Evolutionary conservation across 1,140 invertebrate genomes (phyloP).

Genomic region (Brachionus paranguensis): DNA sequence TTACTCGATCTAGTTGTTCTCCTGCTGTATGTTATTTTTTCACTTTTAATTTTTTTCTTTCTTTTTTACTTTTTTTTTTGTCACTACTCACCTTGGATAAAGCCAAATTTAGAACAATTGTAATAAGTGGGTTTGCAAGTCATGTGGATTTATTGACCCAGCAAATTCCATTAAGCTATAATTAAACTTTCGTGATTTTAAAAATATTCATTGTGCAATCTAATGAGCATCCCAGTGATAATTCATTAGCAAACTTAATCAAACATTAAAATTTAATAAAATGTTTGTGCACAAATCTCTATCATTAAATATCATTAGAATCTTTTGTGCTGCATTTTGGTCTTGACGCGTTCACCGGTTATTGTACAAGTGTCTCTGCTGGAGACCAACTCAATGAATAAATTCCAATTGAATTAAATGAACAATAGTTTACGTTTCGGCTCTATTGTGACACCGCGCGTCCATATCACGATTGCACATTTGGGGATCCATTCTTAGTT

Average conservation of each 20-base stretch:
- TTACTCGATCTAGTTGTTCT: neutral
- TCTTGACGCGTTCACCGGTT: neutral
- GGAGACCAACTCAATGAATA: neutral
- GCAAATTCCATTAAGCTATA: neutral
- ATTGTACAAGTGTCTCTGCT: neutral
- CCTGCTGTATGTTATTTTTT: slow-evolving; percentile 23
- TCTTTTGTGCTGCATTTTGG: neutral
- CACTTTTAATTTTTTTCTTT: neutral
- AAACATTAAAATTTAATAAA: slow-evolving; percentile 3
- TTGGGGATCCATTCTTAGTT: neutral
- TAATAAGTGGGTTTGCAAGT: slow-evolving; percentile 8
- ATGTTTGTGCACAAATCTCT: neutral
- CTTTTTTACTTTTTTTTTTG: neutral
- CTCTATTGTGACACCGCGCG: neutral
- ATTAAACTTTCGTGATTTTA: slow-evolving; percentile 6
- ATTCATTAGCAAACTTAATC: slow-evolving; percentile 11
- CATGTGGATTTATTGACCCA: slow-evolving; percentile 27
- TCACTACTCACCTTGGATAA: neutral
- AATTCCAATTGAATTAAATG: slow-evolving; percentile 1
- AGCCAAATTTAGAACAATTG: neutral
- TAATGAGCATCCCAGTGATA: neutral
- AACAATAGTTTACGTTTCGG: neutral
- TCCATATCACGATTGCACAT: neutral
- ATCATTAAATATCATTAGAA: neutral
- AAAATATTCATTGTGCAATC: neutral